Percentiles rank a stretch among this genome's conserved stretches.
Conservation (phyloP, 2,113 vertebrate species). For the Solenodon paradoxus region DNA sequence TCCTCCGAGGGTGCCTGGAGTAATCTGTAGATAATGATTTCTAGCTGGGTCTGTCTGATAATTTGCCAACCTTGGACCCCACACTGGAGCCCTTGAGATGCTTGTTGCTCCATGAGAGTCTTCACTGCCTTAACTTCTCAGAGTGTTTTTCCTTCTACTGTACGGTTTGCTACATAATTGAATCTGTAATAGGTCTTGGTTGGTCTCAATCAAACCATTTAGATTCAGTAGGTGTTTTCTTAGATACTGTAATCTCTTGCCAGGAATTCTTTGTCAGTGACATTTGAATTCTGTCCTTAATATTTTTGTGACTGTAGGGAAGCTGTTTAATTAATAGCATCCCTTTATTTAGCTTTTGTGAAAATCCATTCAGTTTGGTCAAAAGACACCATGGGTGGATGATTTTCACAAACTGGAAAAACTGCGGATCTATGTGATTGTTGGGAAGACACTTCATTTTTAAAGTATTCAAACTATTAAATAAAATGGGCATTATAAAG, state of each 20-base stretch:
- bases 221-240: not conserved
- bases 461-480: not conserved
- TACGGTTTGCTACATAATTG: not conserved
- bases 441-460: not conserved
- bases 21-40: slow-evolving; percentile 59
- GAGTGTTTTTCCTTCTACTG: not conserved
- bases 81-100: slow-evolving; percentile 40
- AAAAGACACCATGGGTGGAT: not conserved
- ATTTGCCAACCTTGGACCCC: not conserved
- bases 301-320: not conserved
- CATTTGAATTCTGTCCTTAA: not conserved
- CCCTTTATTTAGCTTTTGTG: not conserved
- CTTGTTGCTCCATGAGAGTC: slow-evolving; percentile 18
- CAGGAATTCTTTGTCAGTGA: not conserved
- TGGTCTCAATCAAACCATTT: slow-evolving; percentile 9
- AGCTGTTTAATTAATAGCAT: not conserved
- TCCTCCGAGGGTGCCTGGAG: slow-evolving; percentile 21
- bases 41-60: slow-evolving; percentile 20
- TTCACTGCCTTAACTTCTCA: slow-evolving; percentile 44
- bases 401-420: not conserved
- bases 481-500: not conserved
- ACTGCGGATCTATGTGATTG: not conserved
- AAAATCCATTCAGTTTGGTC: not conserved
- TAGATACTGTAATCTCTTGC: not conserved
- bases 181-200: slow-evolving; percentile 27